Base-by-base conservation (phyloP, 2,797 vertebrate species). In the Oceanodroma leucorhoa region DNA sequence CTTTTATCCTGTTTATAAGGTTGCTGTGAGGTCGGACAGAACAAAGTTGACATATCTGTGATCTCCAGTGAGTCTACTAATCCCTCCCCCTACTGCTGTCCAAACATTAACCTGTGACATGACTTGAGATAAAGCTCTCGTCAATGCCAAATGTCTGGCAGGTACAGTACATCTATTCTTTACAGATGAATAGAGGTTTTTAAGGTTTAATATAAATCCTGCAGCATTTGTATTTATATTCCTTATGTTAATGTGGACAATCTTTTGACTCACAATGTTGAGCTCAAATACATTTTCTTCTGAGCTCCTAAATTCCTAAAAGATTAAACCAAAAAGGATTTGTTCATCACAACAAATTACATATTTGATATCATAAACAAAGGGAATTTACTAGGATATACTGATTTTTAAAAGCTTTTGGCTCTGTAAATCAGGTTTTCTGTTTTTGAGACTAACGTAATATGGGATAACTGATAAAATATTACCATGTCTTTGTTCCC, bases 331-430 rank as follows among this genome's bases (percentile, higher is more conserved):
- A 61, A 69, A 92, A 96, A 58, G 50, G 41, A 97, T 87, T 96
- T 96, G 86, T 94, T 53, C 38, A 91, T 97, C 89, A 83, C 14
- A 89, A 69, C 41, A 97, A 98, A 97, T 97, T 89, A 90, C n/a
- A 57, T 83, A 82, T 93, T 97, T 94, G 96, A 95, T 90, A 82
- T 27, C 30, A 87, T 50, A 91, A 76, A 94, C 79, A 97, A 97
- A 96, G 22, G 62, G 29, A 90, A 94, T 96, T 97, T 94, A 94
- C 36, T 76, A 38, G 51, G 54, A 51, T 92, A 54, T 85, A 85
- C 67, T 95, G 38, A 87, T 87, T 96, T 96, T 96, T 72, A 94
- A 96, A 91, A 81, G 13, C 11, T 95, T 96, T 96, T 76, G 15
- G 14, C 23, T 93, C 16, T 41, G 29, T 87, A 94, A 91, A 94